Evolutionary conservation across 2,113 vertebrate species (phyloP), one percentile per base, ranked within the genome.

Genomic region (Centropristis striata): DNA sequence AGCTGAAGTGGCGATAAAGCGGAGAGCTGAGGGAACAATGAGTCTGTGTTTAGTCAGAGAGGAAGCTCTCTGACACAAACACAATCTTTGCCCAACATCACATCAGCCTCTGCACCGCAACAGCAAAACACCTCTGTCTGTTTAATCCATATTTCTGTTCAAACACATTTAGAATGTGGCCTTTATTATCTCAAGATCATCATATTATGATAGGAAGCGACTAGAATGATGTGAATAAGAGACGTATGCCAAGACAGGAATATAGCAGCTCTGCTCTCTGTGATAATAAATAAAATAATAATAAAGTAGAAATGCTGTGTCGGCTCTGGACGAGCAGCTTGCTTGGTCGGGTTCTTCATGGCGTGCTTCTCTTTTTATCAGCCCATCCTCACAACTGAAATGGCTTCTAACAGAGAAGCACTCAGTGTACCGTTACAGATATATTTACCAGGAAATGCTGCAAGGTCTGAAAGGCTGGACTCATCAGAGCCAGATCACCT

Each of bases 361-460:
- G 32, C 7, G 20, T 14, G 36, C n/a, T n/a, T n/a, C n/a, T n/a
- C n/a, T n/a, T n/a, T n/a, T n/a, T n/a, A n/a, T n/a, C n/a, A n/a
- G n/a, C n/a, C n/a, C n/a, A n/a, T n/a, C n/a, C n/a, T n/a, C 53
- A 9, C n/a, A 75, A 59, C 59, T 80, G 32, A 75, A 75, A 80
- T 21, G 23, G 77, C 47, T 76, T 75, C 71, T 71, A 71, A 8
- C n/a, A 54, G 49, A 0, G 54, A 39, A 68, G 72, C 58, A n/a
- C 49, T 78, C 50, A n/a, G 82, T 58, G 51, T 73, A 59, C 41
- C 37, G 70, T 81, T 78, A 69, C 84, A 36, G 42, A 75, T 28
- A 55, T 8, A 42, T 61, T 69, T 75, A 51, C 42, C 66, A 58
- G 81, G 69, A 85, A 47, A 27, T 6, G 72, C 28, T 64, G 25